phyloP scores from a whole-genome alignment of 2,888 invertebrate species.

The Exephanes ischioxanthus region DNA sequence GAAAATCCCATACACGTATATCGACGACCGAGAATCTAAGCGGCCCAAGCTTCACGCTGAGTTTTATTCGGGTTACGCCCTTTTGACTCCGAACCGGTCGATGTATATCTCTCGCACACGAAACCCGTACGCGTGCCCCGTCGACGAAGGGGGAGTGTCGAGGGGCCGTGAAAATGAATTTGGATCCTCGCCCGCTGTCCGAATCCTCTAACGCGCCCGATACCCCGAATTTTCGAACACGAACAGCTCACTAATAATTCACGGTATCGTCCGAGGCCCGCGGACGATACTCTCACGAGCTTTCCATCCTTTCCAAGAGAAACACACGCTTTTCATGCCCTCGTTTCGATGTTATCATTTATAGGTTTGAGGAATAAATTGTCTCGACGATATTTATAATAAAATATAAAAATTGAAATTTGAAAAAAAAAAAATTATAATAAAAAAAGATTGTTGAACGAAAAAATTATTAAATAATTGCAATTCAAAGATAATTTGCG shows the following conservation, averaged over 20 bases:
- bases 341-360: too few relatives aligned
- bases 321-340: background rate
- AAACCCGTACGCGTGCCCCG: constrained; percentile 1
- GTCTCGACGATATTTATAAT: too few relatives aligned
- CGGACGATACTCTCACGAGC: constrained; percentile 6
- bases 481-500: too few relatives aligned
- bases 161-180: constrained; percentile 59
- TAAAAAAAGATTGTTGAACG: too few relatives aligned
- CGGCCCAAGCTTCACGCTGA: too few relatives aligned
- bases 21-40: background rate
- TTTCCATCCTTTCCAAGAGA: background rate
- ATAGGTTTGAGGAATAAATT: too few relatives aligned
- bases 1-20: constrained; percentile 22
- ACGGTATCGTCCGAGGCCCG: constrained; percentile 38
- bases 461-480: too few relatives aligned
- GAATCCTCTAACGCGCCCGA: background rate
- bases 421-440: too few relatives aligned
- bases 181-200: constrained; percentile 47
- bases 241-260: constrained; percentile 41
- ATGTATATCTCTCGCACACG: constrained; percentile 1
- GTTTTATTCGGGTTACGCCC: too few relatives aligned
- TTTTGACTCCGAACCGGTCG: too few relatives aligned
- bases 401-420: too few relatives aligned
- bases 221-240: constrained; percentile 23
- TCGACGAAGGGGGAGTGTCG: constrained; percentile 6